A percentile compares a stretch with the other conserved stretches of the same genome.
phyloP scores from a whole-genome alignment of 2,113 vertebrate genomes.

The Agapornis roseicollis region DNA sequence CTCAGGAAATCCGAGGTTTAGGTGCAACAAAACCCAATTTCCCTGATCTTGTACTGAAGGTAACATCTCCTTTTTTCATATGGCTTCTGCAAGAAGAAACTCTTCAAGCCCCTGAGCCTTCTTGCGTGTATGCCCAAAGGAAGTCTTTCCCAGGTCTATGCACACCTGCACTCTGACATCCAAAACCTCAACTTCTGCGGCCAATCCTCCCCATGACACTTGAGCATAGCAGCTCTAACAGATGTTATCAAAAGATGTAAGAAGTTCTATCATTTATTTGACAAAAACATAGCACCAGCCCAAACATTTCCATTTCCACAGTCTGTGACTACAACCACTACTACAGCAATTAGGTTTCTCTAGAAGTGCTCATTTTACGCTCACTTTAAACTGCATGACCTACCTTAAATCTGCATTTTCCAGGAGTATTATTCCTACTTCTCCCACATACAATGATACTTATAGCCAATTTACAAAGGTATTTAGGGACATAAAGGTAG shows the following conservation, averaged over 20 bases:
- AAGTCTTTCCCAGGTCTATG: background rate
- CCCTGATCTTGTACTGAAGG: background rate
- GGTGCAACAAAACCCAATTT: background rate
- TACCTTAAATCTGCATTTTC: background rate
- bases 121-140: background rate
- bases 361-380: background rate
- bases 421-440: background rate
- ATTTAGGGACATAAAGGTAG: background rate
- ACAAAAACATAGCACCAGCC: background rate
- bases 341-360: background rate
- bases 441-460: background rate
- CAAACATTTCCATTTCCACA: background rate
- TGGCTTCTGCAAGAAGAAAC: background rate
- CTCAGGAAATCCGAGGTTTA: background rate
- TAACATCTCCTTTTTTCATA: background rate
- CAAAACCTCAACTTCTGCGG: background rate
- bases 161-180: background rate
- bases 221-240: background rate
- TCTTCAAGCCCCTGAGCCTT: background rate
- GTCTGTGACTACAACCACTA: background rate
- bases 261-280: background rate
- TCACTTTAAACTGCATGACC: background rate
- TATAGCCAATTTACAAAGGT: background rate
- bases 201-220: background rate
- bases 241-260: background rate